These are phyloP conservation scores for Endotricha flammealis DNA, from an alignment of 2,888 invertebrate species.

Conservation along the genomic window DNA sequence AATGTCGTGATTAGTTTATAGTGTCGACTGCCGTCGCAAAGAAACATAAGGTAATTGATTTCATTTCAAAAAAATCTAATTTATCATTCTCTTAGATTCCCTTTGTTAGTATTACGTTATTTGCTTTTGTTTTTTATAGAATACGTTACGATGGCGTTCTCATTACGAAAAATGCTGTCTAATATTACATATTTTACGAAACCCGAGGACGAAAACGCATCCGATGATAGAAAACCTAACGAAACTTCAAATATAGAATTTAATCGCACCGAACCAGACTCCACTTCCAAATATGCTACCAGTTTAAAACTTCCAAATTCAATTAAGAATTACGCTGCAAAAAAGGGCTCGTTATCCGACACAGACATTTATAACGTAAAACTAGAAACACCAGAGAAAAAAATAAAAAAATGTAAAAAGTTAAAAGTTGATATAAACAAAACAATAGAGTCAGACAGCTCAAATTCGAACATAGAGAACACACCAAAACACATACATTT, in stretches of 20 bases:
- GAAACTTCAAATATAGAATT: constrained; percentile 33
- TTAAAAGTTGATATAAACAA: constrained; percentile 57
- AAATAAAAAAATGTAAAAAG: constrained; percentile 43
- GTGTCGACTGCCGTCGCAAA: constrained; percentile 20
- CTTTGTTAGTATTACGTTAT: constrained; percentile 9
- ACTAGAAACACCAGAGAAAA: constrained; percentile 24
- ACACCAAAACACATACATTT: constrained; percentile 61
- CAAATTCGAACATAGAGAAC: constrained; percentile 44
- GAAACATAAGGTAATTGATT: constrained; percentile 27
- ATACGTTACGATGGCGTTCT: constrained; percentile 57
- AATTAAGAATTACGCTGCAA: constrained; percentile 39
- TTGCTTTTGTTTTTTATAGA: constrained; percentile 9
- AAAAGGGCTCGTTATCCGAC: constrained; percentile 58
- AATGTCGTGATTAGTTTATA: constrained; percentile 33
- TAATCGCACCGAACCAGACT: constrained; percentile 51
- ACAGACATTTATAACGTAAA: constrained; percentile 46
- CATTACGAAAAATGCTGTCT: constrained; percentile 62
- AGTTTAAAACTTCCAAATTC: constrained; percentile 44
- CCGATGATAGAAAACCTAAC: constrained; percentile 16
- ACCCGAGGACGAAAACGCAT: constrained; percentile 28
- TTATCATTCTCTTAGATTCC: constrained; percentile 14
- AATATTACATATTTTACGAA: constrained; percentile 67
- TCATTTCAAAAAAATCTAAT: constrained; percentile 9
- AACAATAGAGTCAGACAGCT: constrained; percentile 24
- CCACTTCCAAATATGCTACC: constrained; percentile 42